Conservation (phyloP, 30 jellyfish, hydroid and myxozoan genomes). For the Chrysaora quinquecirrha region DNA sequence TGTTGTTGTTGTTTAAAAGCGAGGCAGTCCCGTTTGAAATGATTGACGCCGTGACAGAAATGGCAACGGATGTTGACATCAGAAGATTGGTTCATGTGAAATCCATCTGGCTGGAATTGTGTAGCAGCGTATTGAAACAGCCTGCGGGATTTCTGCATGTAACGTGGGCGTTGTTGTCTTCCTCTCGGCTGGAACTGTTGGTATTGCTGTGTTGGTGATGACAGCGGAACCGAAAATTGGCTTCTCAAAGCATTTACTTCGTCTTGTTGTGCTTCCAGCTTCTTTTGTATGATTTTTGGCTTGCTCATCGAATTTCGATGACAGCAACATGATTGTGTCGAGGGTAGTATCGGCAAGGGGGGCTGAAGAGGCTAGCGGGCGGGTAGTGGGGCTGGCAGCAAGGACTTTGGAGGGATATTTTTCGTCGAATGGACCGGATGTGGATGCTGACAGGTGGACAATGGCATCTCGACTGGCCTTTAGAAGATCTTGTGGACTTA, state of each 20-base stretch:
- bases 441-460: background rate
- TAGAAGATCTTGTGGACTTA: background rate
- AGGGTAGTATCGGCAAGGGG: background rate
- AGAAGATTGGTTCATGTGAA: conserved; percentile 10
- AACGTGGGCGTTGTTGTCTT: too few relatives aligned
- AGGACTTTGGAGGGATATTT: too few relatives aligned
- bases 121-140: conserved; percentile 24
- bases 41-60: conserved; percentile 35
- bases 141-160: background rate
- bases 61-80: conserved; percentile 37
- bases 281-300: background rate
- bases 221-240: background rate
- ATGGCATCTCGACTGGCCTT: background rate
- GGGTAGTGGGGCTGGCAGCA: too few relatives aligned
- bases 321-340: background rate
- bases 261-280: too few relatives aligned
- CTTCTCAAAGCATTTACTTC: background rate
- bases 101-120: conserved; percentile 22
- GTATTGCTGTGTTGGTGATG: too few relatives aligned
- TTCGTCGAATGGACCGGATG: background rate
- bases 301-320: background rate
- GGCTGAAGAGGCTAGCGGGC: too few relatives aligned
- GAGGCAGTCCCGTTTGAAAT: too few relatives aligned
- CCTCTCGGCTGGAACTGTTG: background rate
- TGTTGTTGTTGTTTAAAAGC: too few relatives aligned